Base-by-base conservation (phyloP, 2,113 vertebrate species). In the Rhea americana region DNA sequence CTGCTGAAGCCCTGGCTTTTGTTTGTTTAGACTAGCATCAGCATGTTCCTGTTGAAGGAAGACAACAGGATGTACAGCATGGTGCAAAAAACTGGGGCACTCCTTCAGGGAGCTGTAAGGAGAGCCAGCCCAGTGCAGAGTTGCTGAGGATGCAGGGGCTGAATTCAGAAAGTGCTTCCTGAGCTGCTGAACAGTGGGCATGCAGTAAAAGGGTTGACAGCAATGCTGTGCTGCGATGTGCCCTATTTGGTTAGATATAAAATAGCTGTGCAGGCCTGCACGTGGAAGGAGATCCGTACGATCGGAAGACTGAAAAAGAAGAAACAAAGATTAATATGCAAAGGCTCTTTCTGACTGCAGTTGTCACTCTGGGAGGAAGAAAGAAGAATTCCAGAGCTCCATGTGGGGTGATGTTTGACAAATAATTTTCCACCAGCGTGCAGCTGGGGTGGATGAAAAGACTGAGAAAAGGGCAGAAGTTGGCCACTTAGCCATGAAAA, bases 201-300 rank as follows among this genome's bases (percentile, higher is more conserved):
- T 43, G 25, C 50, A 20, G 17, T 35, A 53, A 79, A 65, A 65
- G 13, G 11, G 5, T 45, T 76, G 43, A 15, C 67, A 76, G 48
- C 15, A 63, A 2, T 2, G 4, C 19, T 4, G 2, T 9, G 5
- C 58, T 20, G 35, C 0, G 0, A 15, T 35, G n/a, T 72, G 37
- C 10, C 18, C 41, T 62, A 2, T 24, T 9, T 59, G n/a, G 11
- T 65, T 22, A 59, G 24, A 19, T 13, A 41, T 80, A 71, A 18
- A 61, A 39, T 28, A 76, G 63, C 32, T 17, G 16, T 55, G 53
- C 53, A 55, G 53, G 26, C 13, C 13, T 26, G 51, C n/a, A n/a
- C n/a, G n/a, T 18, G 15, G 37, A 50, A 85, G 7, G n/a, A 41
- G 25, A 85, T 35, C 7, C 11, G 10, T 18, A 41, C 7, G 39